Conservation (phyloP, 2,113 vertebrate genomes). For the Bombycilla garrulus region DNA sequence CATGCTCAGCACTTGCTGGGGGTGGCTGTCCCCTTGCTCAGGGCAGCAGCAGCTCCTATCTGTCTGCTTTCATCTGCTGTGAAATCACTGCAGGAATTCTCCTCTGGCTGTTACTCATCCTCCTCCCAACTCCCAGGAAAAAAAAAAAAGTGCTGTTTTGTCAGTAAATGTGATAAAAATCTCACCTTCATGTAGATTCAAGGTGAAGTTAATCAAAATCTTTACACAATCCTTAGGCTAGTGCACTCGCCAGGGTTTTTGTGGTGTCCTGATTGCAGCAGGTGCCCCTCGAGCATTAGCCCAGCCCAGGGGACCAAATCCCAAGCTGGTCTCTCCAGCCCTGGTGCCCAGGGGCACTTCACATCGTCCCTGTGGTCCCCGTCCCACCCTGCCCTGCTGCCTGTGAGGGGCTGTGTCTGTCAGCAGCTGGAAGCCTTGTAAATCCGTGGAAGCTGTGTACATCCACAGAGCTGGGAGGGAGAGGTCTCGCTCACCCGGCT, state of each 20-base stretch:
- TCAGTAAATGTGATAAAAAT: constrained; percentile 60
- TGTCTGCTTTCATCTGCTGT: constrained; percentile 38
- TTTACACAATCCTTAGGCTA: background rate
- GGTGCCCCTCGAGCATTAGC: background rate
- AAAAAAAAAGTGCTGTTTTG: background rate
- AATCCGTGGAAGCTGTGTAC: background rate
- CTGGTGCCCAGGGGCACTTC: background rate
- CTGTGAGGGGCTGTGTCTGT: background rate
- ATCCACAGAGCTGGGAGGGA: background rate
- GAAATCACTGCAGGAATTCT: constrained; percentile 47
- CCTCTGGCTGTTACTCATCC: constrained; percentile 16
- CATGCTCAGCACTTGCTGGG: background rate
- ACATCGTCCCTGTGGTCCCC: accelerated
- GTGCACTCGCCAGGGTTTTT: background rate
- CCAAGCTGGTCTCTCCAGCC: background rate
- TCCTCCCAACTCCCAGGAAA: background rate
- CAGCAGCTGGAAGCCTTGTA: background rate
- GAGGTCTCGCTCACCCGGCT: background rate
- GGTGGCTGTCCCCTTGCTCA: background rate
- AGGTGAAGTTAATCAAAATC: constrained; percentile 33
- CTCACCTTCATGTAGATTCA: constrained; percentile 26
- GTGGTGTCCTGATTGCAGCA: background rate
- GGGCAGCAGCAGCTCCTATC: background rate
- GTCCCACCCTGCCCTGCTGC: background rate
- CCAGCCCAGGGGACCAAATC: background rate